Evolutionary conservation across 2,888 invertebrate species (phyloP).

Genomic region (Cremastinae sp.): DNA sequence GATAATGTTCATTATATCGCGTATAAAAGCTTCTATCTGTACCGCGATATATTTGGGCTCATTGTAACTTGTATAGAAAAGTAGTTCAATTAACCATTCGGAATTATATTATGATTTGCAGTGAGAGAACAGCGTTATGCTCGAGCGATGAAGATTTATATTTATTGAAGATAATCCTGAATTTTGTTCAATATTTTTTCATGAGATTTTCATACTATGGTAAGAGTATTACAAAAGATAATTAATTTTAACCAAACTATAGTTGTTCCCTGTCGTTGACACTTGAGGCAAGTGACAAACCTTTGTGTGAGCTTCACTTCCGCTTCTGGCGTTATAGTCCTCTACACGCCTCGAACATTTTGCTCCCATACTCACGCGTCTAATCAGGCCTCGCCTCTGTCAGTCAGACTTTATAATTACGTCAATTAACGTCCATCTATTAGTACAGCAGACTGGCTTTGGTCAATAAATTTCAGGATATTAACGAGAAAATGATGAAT

Average conservation of each 20-base stretch:
- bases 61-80: constrained; percentile 20
- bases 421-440: too few species aligned
- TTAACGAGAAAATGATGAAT: too few species aligned
- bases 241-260: not conserved
- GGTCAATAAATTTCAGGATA: not conserved
- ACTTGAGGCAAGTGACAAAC: constrained; percentile 1
- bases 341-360: not conserved
- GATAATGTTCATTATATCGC: constrained; percentile 57
- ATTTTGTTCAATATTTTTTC: not conserved
- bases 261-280: constrained; percentile 1
- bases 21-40: constrained; percentile 34
- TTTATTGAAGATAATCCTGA: too few species aligned
- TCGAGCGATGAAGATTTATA: constrained; percentile 20
- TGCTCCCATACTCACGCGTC: constrained; percentile 7
- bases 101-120: not conserved
- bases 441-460: not conserved
- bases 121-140: too few species aligned
- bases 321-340: constrained; percentile 12
- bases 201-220: too few species aligned
- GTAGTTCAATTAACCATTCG: not conserved
- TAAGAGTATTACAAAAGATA: not conserved
- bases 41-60: constrained; percentile 25
- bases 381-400: not conserved
- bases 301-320: constrained; percentile 43
- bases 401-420: too few species aligned